Evolutionary conservation across 2,797 vertebrate species (phyloP).

Genomic region (Dicrostonyx torquatus): DNA sequence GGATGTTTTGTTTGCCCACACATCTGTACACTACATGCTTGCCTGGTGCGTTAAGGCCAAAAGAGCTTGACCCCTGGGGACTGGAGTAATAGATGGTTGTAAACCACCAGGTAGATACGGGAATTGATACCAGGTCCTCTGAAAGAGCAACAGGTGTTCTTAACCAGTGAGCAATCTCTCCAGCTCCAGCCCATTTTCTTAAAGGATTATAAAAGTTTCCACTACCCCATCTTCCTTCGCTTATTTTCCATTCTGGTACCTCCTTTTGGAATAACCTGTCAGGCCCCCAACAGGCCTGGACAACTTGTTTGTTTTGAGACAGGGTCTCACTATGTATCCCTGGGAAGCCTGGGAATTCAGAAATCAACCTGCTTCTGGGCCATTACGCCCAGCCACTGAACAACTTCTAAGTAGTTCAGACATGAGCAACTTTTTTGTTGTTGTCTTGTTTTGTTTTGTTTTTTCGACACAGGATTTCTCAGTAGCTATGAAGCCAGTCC

Average conservation of each 20-base stretch:
- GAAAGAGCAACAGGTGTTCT: not conserved
- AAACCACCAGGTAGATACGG: not conserved
- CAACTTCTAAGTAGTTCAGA: not conserved
- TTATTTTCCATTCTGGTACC: not conserved
- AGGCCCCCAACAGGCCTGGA: not conserved
- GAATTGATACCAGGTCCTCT: not conserved
- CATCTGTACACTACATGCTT: not conserved
- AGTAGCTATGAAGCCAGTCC: too few relatives aligned
- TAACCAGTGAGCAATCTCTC: not conserved
- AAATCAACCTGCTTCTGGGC: not conserved
- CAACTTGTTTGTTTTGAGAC: not conserved
- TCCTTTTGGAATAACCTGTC: conserved; percentile 2
- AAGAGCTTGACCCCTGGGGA: not conserved
- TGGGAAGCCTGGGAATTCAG: not conserved
- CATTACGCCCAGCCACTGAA: not conserved
- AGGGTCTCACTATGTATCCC: not conserved
- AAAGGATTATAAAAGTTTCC: conserved; percentile 50
- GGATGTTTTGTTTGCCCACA: not conserved
- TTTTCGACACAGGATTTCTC: not conserved
- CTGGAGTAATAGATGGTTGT: not conserved
- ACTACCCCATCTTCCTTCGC: not conserved
- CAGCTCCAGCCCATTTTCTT: not conserved
- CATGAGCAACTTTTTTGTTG: not conserved
- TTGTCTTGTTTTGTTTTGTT: too few relatives aligned
- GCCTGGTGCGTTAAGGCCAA: not conserved